Conservation (phyloP, 2,888 invertebrate genomes). For the Amphiduros pacificus region DNA sequence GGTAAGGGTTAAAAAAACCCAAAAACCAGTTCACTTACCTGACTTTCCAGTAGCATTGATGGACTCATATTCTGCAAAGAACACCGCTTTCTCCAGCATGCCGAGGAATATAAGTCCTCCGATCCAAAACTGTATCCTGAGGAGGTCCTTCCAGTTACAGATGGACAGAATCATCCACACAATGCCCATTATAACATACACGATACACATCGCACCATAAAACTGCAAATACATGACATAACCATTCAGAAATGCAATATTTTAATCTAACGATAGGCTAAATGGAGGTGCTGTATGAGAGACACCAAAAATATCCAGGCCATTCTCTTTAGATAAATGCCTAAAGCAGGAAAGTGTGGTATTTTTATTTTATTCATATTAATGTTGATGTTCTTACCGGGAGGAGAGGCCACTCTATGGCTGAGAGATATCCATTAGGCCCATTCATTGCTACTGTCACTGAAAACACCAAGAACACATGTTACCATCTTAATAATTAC, state of each 20-base stretch:
- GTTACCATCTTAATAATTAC: too few relatives aligned
- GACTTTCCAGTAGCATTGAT: slow-evolving; percentile 70
- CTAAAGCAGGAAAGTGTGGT: not conserved
- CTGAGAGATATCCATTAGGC: slow-evolving; percentile 81
- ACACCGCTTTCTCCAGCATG: slow-evolving; percentile 74
- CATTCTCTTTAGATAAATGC: not conserved
- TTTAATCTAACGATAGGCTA: not conserved
- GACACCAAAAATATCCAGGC: not conserved
- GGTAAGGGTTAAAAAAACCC: not conserved
- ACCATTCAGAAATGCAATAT: not conserved
- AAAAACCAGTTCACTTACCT: slow-evolving; percentile 52
- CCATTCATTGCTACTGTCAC: slow-evolving; percentile 70
- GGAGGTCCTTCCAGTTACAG: slow-evolving; percentile 85
- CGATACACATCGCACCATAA: slow-evolving; percentile 85
- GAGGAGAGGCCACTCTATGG: slow-evolving; percentile 85
- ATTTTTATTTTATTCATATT: not conserved
- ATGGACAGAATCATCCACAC: slow-evolving; percentile 83
- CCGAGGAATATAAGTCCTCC: slow-evolving; percentile 82
- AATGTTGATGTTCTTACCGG: slow-evolving; percentile 66
- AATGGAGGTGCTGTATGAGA: not conserved
- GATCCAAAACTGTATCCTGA: slow-evolving; percentile 95
- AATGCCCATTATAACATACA: slow-evolving; percentile 81
- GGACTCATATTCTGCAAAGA: slow-evolving; percentile 84
- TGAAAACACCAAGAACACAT: slow-evolving; percentile 5
- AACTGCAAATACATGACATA: slow-evolving; percentile 66